Percentiles rank a stretch among this genome's conserved stretches.
phyloP scores from a whole-genome alignment of 1,140 invertebrate species.

The Archivesica marissinica region DNA sequence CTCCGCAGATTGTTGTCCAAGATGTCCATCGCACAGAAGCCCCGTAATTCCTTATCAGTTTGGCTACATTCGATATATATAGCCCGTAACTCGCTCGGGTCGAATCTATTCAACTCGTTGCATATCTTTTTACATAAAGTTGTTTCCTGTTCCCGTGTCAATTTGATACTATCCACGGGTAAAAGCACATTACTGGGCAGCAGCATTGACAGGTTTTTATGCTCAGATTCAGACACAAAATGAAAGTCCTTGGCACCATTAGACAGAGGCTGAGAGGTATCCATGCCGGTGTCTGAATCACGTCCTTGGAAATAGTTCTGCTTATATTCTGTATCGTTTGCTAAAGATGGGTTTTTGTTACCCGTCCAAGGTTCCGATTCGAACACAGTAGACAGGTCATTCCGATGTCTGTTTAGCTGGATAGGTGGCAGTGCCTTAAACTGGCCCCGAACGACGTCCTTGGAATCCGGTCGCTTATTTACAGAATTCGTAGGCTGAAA shows the following conservation, averaged over 20 bases:
- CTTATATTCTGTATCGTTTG: slow-evolving; percentile 52
- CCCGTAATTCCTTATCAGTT: slow-evolving; percentile 33
- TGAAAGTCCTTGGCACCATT: neutral
- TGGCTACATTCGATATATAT: slow-evolving; percentile 45
- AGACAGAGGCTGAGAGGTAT: neutral
- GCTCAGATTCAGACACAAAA: slow-evolving; percentile 6
- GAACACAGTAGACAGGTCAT: slow-evolving; percentile 66
- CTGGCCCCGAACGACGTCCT: slow-evolving; percentile 44
- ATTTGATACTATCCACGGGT: slow-evolving; percentile 51
- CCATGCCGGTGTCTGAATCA: neutral
- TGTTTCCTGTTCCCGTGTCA: slow-evolving; percentile 30
- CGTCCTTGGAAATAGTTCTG: slow-evolving; percentile 18
- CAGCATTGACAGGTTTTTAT: slow-evolving; percentile 32
- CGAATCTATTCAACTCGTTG: slow-evolving; percentile 50
- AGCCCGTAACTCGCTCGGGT: slow-evolving; percentile 42
- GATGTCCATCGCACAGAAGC: slow-evolving; percentile 31
- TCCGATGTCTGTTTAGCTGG: slow-evolving; percentile 56
- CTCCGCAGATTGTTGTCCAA: neutral
- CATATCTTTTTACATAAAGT: slow-evolving; percentile 52
- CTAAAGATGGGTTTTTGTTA: slow-evolving; percentile 43
- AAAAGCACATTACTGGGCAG: slow-evolving; percentile 48
- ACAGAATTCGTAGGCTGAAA: slow-evolving; percentile 47
- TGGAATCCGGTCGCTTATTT: slow-evolving; percentile 54
- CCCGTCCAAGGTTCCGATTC: slow-evolving; percentile 62
- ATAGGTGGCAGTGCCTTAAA: slow-evolving; percentile 58